Base-by-base conservation (phyloP, 2,797 vertebrate species). In the Bradypodion ventrale region DNA sequence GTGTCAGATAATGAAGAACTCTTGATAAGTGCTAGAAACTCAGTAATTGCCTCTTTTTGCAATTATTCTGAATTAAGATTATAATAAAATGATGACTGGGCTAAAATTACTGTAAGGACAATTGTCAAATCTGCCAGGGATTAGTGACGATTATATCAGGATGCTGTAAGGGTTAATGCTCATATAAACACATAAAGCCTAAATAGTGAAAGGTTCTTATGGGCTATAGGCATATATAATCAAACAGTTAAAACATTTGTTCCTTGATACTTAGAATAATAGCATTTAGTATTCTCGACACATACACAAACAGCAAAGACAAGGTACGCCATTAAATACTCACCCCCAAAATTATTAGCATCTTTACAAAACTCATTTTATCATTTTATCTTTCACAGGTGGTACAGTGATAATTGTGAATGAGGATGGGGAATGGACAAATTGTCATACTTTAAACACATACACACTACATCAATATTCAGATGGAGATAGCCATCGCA, bases 391-490 rank as follows among this genome's bases (percentile, higher is more conserved):
- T 2, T 76, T 66, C 21, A 32, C 42, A 29, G n/a, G 25, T 10
- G 12, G 25, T 70, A 62, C n/a, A 6, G 35, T 66, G 7, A 5
- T 65, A 15, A 42, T 29, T 49, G 40, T 77, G 65, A 75, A 23
- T 70, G 40, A 56, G 15, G 44, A 40, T 68, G 16, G 9, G 32
- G 16, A 68, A 83, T 52, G 63, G 5, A 75, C 27, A 29, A 35
- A 42, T 25, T 25, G 7, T 25, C 29, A 40, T 44, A 68, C 10
- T 52, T 85, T 76, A 56, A 32, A 27, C 16, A 21, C 0, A 0
- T 86, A 89, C 68, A 49, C 84, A 1, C 1, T 6, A 59, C 0
- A 1, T 12, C 85, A 4, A 75, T 92, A 76, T 87, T 84, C 85
- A 82, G 65, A 89, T 84, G 27, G 78, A 76, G 56, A 40, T 2